Evolutionary conservation across 2,888 invertebrate genomes (phyloP), one percentile per base, ranked within the genome.

Genomic region (Melangyna quadrimaculata): DNA sequence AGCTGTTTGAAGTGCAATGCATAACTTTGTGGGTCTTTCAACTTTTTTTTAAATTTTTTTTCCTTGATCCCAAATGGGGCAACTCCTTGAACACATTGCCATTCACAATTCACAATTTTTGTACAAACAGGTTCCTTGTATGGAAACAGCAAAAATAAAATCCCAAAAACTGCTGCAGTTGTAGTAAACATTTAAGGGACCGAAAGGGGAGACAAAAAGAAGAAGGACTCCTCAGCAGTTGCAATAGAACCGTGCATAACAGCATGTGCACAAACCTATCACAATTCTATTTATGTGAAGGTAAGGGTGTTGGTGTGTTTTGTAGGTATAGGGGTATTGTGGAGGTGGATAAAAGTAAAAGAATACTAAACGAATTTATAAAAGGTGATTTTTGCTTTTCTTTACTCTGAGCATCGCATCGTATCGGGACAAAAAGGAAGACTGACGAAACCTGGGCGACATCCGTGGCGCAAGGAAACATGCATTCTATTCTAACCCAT

Each of bases 1-100:
- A 84, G 70, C 84, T 79, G 84, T 71, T 79, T 67, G 71, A 79
- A 84, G 74, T 84, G 71, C 61, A 67, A 74, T 74, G 74, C 75
- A 84, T 84, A 79, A 75, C 65, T 79, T 71, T 72, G 57, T 71
- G 67, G 79, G 71, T 75, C 79, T 57, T 69, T 79, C 45, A 74
- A 63, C 74, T 57, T 17, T 67, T 67, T 43, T 57, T 69, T 79
- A 37, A 74, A 63, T 70, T 57, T 17, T 67, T 67, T 43, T 51
- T 43, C 59, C 55, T 48, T 65, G 67, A 79, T 72, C 72, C 43
- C 12, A 45, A 73, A 59, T 61, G 40, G 40, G 59, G 51, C 35
- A 43, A 43, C 53, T 45, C 55, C 59, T 43, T 74, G 61, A 73
- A 67, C 45, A 70, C 37, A 55, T 69, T 19, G 19, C 74, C 35